phyloP scores from a whole-genome alignment of 2,888 invertebrate genomes.

The Dexiosoma caninum region DNA sequence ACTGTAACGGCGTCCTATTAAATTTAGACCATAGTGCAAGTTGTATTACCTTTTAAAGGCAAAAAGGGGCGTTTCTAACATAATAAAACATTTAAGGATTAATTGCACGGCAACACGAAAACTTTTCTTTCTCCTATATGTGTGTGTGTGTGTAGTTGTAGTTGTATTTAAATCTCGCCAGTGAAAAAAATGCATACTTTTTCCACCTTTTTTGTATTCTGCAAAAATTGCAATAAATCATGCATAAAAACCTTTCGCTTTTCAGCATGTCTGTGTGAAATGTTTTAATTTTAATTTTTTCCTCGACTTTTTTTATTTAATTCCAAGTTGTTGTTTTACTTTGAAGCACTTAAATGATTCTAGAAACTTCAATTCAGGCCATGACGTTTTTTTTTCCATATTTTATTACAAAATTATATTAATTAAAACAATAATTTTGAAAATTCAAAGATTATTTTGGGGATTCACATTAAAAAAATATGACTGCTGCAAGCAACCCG shows the following conservation, averaged over 20 bases:
- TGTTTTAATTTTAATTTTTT: neutral
- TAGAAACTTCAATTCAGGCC: conserved; percentile 38
- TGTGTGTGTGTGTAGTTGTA: too few species aligned
- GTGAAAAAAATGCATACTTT: neutral
- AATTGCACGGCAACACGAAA: conserved; percentile 59
- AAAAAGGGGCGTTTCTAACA: conserved; percentile 57
- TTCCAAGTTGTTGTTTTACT: conserved; percentile 15
- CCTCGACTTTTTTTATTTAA: neutral
- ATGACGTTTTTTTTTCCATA: conserved; percentile 29
- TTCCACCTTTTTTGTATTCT: conserved; percentile 6
- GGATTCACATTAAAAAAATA: too few species aligned
- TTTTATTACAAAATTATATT: conserved; percentile 7
- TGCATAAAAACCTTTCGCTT: conserved; percentile 59
- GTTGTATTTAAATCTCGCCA: conserved; percentile 44
- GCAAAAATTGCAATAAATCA: conserved; percentile 46
- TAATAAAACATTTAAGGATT: conserved; percentile 61
- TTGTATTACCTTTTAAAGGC: conserved; percentile 1
- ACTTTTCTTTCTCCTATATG: conserved; percentile 28
- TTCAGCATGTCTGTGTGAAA: conserved; percentile 47
- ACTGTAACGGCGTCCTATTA: neutral
- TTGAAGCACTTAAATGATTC: conserved; percentile 13
- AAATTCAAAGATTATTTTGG: too few species aligned
- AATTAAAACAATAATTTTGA: too few species aligned
- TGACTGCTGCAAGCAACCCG: too few species aligned
- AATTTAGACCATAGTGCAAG: neutral